A percentile compares a stretch with the other conserved stretches of the same genome.
These are phyloP conservation scores for Erebia epiphron DNA, from an alignment of 2,888 invertebrate genomes.

Conservation along the genomic window DNA sequence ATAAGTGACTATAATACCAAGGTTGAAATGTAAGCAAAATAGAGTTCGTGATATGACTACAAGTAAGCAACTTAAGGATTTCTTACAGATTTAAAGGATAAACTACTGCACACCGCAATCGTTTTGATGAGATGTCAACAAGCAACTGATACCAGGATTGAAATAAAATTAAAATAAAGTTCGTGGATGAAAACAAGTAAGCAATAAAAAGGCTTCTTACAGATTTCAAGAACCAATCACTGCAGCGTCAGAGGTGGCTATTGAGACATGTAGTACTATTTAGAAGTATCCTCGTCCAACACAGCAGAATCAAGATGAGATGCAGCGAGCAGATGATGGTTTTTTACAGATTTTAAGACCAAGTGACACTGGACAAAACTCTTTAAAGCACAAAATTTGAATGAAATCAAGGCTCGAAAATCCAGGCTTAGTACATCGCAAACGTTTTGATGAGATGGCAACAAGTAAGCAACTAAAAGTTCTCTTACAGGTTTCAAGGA, in stretches of 20 bases:
- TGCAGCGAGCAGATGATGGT: neutral
- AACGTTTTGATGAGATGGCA: neutral
- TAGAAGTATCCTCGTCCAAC: too few species aligned
- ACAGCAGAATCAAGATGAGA: neutral
- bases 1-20: too few species aligned
- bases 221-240: neutral
- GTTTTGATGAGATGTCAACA: neutral
- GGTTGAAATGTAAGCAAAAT: neutral
- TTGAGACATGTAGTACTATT: too few species aligned
- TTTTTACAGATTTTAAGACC: neutral
- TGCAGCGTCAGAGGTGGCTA: neutral
- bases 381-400: neutral
- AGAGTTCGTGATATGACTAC: neutral
- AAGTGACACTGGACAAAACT: neutral
- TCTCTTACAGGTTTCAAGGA: neutral
- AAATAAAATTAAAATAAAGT: neutral
- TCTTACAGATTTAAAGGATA: neutral
- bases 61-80: neutral
- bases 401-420: neutral
- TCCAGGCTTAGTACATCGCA: neutral
- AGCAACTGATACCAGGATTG: neutral
- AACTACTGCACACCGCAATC: neutral
- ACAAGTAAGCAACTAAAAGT: neutral
- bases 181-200: neutral
- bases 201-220: constrained; percentile 1